These are phyloP conservation scores for Theodoxus fluviatilis DNA, from an alignment of 2,888 invertebrate genomes.

Conservation along the genomic window DNA sequence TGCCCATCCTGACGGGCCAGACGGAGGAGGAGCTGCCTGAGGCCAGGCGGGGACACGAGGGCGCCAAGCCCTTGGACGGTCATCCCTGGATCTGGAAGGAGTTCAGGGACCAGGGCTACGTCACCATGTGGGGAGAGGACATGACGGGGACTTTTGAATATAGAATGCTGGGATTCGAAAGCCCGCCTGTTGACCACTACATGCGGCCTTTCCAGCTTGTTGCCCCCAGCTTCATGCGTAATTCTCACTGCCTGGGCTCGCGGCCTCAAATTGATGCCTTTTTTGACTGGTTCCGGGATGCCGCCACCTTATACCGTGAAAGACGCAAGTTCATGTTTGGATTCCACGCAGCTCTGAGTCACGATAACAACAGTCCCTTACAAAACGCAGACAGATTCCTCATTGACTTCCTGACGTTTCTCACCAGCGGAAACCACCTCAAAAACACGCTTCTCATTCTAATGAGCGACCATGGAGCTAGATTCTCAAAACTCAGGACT, in stretches of 20 bases:
- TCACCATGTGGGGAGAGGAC: constrained; percentile 87
- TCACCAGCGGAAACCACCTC: constrained; percentile 72
- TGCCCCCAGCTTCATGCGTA: constrained; percentile 66
- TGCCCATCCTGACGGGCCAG: constrained; percentile 83
- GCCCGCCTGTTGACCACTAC: constrained; percentile 89
- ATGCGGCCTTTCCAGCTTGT: constrained; percentile 79
- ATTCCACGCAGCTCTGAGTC: constrained; percentile 88
- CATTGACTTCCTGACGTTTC: constrained; percentile 68
- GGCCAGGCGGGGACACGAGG: constrained; percentile 74
- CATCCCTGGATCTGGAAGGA: constrained; percentile 89
- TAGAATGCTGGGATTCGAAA: constrained; percentile 83
- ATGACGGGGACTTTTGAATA: constrained; percentile 90
- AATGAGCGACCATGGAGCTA: constrained; percentile 89
- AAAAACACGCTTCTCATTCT: constrained; percentile 84
- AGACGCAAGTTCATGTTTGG: constrained; percentile 84
- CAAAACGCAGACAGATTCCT: constrained; percentile 81
- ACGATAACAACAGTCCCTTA: constrained; percentile 83
- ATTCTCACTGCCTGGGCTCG: constrained; percentile 74
- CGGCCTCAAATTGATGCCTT: constrained; percentile 73
- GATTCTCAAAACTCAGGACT: constrained; percentile 81
- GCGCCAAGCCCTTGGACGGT: constrained; percentile 74
- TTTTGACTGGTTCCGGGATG: constrained; percentile 67
- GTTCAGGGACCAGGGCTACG: constrained; percentile 69
- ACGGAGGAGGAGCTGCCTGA: constrained; percentile 87
- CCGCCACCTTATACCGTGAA: constrained; percentile 72